phyloP scores from a whole-genome alignment of 2,113 vertebrate genomes.

The Trochalopteron elliotii region DNA sequence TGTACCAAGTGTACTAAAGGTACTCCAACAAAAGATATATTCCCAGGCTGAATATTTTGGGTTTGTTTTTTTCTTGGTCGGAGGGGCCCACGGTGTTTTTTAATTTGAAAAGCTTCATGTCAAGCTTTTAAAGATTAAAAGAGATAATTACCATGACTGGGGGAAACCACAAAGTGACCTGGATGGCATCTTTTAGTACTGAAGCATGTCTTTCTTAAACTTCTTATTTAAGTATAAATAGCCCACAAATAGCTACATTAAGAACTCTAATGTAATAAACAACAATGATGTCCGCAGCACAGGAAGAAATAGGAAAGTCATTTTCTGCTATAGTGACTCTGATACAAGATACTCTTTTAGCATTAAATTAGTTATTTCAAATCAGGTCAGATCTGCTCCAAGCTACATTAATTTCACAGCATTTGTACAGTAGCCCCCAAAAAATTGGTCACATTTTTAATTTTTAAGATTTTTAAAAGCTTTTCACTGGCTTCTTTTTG shows the following conservation, averaged over 20 bases:
- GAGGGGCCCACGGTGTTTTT: background rate
- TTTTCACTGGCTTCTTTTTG: background rate
- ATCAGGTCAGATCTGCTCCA: background rate
- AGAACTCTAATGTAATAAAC: background rate
- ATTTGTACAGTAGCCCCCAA: background rate
- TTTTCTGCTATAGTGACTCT: background rate
- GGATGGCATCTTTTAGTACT: background rate
- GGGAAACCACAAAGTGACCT: background rate
- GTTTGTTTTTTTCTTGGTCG: background rate
- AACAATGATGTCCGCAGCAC: background rate
- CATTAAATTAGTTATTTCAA: background rate
- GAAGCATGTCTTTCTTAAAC: background rate
- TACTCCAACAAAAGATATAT: background rate
- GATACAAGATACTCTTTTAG: background rate
- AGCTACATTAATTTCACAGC: background rate
- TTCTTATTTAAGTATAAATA: background rate
- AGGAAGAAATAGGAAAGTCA: background rate
- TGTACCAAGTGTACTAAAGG: background rate
- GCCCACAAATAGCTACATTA: background rate
- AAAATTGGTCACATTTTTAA: background rate
- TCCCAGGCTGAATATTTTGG: accelerated
- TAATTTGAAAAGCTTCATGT: background rate
- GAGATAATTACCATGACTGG: background rate
- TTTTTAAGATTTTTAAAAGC: background rate
- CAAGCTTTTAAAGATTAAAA: background rate